These are phyloP conservation scores for Anthoscopus minutus DNA, from an alignment of 2,113 vertebrate species.

Conservation along the genomic window DNA sequence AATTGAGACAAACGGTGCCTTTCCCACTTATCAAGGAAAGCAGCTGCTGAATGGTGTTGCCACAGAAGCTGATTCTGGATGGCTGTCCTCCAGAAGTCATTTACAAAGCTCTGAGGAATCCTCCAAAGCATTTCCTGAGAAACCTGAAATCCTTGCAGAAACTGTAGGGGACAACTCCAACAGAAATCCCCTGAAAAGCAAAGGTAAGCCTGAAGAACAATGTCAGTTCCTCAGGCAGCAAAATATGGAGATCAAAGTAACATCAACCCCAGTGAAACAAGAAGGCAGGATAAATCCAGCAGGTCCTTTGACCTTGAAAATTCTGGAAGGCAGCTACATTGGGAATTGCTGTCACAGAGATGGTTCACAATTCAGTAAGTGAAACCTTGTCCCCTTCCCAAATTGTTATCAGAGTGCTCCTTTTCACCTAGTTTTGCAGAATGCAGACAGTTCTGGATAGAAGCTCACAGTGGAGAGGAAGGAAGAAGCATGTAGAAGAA, in stretches of 20 bases:
- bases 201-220: neutral
- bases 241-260: slow-evolving; percentile 61
- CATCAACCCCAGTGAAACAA: slow-evolving; percentile 79
- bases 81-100: neutral
- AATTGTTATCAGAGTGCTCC: neutral
- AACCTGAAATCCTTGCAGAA: neutral
- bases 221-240: neutral
- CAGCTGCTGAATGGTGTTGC: neutral
- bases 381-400: neutral
- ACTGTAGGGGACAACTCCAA: neutral
- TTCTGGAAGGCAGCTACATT: slow-evolving; percentile 76
- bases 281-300: neutral
- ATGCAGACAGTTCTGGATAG: neutral
- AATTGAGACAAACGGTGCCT: neutral
- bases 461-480: neutral
- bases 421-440: neutral
- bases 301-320: neutral
- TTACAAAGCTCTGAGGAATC: neutral
- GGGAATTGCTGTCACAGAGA: slow-evolving; percentile 85
- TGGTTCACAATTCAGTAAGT: slow-evolving; percentile 82
- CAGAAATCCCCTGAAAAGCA: neutral
- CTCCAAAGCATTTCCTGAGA: neutral
- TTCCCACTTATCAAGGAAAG: neutral
- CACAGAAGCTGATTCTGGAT: neutral
- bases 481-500: neutral